Percentiles rank a stretch among this genome's conserved stretches.
Evolutionary conservation across 2,113 vertebrate species (phyloP).

Genomic region (Chlorodrepanis virens): DNA sequence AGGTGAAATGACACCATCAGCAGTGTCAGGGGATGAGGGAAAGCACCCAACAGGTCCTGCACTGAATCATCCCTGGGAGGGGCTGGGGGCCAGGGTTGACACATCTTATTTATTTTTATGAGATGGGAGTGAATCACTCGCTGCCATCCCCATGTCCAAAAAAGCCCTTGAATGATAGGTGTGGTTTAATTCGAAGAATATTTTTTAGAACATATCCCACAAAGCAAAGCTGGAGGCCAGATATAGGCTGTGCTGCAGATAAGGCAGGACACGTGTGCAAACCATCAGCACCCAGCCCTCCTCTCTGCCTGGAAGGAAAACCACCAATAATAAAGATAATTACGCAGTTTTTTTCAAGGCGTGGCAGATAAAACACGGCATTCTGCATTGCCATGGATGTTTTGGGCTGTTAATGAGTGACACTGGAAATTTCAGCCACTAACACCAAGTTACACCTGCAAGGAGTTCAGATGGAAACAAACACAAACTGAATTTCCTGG

Average conservation of each 20-base stretch:
- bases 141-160: neutral
- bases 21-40: neutral
- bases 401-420: neutral
- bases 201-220: neutral
- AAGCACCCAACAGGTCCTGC: neutral
- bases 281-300: neutral
- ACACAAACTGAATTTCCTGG: neutral
- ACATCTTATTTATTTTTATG: neutral
- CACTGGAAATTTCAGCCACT: neutral
- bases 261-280: neutral
- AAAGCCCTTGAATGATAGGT: neutral
- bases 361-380: neutral
- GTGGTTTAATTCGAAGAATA: neutral
- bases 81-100: neutral
- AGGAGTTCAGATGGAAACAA: neutral
- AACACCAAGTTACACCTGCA: neutral
- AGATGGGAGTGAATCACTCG: neutral
- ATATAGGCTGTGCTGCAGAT: neutral
- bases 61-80: slow-evolving; percentile 14
- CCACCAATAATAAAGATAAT: neutral
- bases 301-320: neutral
- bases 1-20: neutral
- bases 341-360: neutral
- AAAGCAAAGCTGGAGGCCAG: neutral
- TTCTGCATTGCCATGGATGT: neutral